Evolutionary conservation across 2,888 invertebrate genomes (phyloP).

Genomic region (Epirrita christyi): DNA sequence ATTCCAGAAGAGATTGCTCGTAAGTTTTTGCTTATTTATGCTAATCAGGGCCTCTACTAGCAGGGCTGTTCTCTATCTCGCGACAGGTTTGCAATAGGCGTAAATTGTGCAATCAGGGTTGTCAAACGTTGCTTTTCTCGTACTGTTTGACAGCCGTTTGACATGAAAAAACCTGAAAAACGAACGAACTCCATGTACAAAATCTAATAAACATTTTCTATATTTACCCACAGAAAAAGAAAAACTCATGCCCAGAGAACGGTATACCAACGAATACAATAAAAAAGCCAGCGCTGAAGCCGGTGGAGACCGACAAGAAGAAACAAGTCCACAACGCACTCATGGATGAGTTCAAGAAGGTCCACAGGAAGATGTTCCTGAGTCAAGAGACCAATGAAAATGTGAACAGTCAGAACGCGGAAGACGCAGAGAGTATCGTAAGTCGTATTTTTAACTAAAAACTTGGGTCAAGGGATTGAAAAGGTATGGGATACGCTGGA

Average conservation of each 20-base stretch:
- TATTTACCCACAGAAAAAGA: constrained; percentile 61
- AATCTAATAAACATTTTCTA: not conserved
- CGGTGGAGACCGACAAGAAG: constrained; percentile 86
- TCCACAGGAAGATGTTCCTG: constrained; percentile 94
- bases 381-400: constrained; percentile 58
- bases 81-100: no score
- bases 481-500: not conserved
- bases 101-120: no score
- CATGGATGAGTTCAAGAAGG: constrained; percentile 96
- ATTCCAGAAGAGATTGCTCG: constrained; percentile 73
- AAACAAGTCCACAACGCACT: constrained; percentile 88
- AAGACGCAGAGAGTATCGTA: constrained; percentile 31
- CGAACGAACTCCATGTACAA: no score
- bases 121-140: no score
- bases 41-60: no score
- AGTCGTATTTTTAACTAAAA: constrained; percentile 18
- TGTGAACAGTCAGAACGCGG: constrained; percentile 20
- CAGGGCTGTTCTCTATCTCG: no score
- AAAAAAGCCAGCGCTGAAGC: constrained; percentile 68
- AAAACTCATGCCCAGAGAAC: constrained; percentile 53
- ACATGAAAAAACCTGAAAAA: no score
- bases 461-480: not conserved
- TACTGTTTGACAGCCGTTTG: no score
- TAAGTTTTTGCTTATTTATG: constrained; percentile 46
- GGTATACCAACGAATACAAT: constrained; percentile 50